Evolutionary conservation across 2,113 vertebrate genomes (phyloP).

Genomic region (Girardinichthys multiradiatus): DNA sequence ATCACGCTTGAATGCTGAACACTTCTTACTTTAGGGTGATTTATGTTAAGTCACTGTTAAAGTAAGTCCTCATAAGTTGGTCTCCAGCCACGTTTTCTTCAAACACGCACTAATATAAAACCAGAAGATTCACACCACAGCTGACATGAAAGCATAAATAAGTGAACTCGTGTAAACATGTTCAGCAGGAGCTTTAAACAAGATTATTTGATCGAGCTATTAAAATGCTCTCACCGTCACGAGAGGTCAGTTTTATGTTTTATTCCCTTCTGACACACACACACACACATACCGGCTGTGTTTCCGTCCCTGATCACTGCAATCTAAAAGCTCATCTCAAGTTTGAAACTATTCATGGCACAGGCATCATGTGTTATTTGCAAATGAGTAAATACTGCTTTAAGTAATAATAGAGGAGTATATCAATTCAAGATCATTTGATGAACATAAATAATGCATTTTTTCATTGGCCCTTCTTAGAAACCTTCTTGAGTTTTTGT

Average conservation of each 20-base stretch:
- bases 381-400: background rate
- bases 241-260: background rate
- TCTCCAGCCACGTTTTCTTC: background rate
- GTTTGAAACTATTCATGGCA: background rate
- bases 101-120: background rate
- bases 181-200: background rate
- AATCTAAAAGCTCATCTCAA: background rate
- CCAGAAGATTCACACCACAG: background rate
- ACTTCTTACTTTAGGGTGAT: too few species aligned
- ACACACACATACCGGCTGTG: background rate
- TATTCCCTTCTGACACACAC: background rate
- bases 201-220: background rate
- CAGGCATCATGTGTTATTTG: background rate
- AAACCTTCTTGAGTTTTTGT: background rate
- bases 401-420: background rate
- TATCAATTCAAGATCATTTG: too few species aligned
- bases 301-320: background rate
- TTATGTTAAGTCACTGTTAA: background rate
- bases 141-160: background rate
- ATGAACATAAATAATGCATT: too few species aligned
- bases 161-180: background rate
- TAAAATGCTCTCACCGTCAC: background rate
- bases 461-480: too few species aligned
- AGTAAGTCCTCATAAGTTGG: background rate
- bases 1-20: too few species aligned